A percentile compares a stretch with the other conserved stretches of the same genome.
Conservation (phyloP, 37 sponge, comb jelly and placozoan species). For the Chondrosia reniformis region DNA sequence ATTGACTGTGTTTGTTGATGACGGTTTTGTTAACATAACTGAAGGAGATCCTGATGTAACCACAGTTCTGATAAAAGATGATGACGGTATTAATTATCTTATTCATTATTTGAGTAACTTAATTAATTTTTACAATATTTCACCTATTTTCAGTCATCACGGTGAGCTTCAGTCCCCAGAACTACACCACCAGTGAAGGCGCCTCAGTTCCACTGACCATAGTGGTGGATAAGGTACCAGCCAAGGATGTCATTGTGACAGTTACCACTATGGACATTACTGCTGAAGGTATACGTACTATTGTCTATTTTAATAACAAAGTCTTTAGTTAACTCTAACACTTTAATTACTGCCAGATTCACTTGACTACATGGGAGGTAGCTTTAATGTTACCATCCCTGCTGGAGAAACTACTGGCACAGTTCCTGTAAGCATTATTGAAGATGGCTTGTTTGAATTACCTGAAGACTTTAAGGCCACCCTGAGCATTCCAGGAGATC, state of each 20-base stretch:
- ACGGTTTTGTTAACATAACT: neutral
- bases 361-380: neutral
- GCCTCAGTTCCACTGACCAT: neutral
- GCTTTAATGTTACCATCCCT: neutral
- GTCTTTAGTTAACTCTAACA: no score
- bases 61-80: neutral
- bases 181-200: slow-evolving; percentile 7
- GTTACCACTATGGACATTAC: slow-evolving; percentile 21
- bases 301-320: no score
- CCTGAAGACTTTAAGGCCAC: neutral
- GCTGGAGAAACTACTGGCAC: neutral
- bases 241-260: neutral
- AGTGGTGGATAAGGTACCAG: neutral
- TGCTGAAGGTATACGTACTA: neutral
- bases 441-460: neutral
- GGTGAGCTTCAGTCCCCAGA: slow-evolving; percentile 9
- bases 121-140: neutral
- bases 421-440: neutral
- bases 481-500: neutral
- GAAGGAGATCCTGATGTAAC: neutral
- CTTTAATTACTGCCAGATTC: neutral
- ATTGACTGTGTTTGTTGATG: neutral
- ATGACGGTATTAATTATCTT: no score
- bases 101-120: no score
- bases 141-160: neutral